phyloP scores from a whole-genome alignment of 2,888 invertebrate species.

The Tolmerus cingulatus region DNA sequence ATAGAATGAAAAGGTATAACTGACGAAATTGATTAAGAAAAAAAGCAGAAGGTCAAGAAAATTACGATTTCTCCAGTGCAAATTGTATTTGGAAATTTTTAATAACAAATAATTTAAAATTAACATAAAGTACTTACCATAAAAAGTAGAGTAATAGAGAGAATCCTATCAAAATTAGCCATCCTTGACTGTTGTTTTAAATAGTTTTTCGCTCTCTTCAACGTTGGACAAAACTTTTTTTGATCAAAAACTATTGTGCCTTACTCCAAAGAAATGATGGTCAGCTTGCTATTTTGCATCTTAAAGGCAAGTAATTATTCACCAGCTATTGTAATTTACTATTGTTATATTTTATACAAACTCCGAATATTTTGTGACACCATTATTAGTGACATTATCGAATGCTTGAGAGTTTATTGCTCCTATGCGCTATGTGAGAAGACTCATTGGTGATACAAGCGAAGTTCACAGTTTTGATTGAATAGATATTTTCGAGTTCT shows the following conservation, averaged over 20 bases:
- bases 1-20: background rate
- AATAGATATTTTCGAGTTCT: background rate
- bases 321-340: background rate
- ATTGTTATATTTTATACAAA: background rate
- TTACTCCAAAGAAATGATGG: background rate
- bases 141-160: constrained; percentile 35
- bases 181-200: constrained; percentile 38
- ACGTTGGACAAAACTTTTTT: background rate
- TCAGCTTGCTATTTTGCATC: background rate
- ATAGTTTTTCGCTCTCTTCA: background rate
- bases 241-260: background rate
- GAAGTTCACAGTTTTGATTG: background rate
- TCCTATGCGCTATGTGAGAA: background rate
- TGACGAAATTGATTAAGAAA: background rate
- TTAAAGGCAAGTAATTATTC: background rate
- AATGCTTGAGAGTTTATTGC: background rate
- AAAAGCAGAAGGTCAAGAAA: background rate
- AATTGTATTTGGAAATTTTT: background rate
- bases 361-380: background rate
- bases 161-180: constrained; percentile 43
- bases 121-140: constrained; percentile 41
- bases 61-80: background rate
- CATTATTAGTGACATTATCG: background rate
- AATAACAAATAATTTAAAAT: background rate
- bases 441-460: background rate